These are phyloP conservation scores for Oreamnos americanus DNA, from an alignment of 2,113 vertebrate species.

Conservation along the genomic window DNA sequence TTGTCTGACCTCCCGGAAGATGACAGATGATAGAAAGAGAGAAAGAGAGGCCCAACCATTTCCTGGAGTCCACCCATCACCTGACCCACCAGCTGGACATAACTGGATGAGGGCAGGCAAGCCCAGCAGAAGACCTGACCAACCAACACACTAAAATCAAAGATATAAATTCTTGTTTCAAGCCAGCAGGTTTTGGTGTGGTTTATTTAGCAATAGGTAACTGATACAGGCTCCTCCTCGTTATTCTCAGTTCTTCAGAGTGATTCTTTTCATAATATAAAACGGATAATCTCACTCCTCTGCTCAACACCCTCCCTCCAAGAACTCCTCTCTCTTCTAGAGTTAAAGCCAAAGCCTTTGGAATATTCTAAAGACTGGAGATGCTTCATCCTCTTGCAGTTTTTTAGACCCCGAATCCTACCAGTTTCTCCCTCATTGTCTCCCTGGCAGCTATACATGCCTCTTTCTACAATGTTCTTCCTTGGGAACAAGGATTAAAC, in stretches of 20 bases:
- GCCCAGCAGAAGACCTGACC: not conserved
- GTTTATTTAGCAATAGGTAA: not conserved
- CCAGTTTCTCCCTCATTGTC: not conserved
- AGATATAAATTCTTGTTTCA: not conserved
- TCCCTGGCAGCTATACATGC: not conserved
- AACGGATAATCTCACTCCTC: not conserved
- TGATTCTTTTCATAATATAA: not conserved
- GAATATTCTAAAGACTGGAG: not conserved
- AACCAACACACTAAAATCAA: not conserved
- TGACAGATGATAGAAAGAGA: too few species aligned
- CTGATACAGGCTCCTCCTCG: not conserved
- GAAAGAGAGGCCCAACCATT: not conserved
- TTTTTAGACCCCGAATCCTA: not conserved
- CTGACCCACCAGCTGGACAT: not conserved
- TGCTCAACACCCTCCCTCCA: not conserved
- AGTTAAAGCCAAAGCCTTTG: not conserved
- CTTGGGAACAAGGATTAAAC: not conserved
- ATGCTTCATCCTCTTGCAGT: not conserved
- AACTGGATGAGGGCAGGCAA: not conserved
- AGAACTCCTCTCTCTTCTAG: not conserved
- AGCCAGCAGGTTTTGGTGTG: not conserved
- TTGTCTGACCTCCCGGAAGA: not conserved
- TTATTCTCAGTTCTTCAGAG: not conserved
- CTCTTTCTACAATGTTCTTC: not conserved
- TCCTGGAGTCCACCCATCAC: not conserved